Evolutionary conservation across 2,888 invertebrate species (phyloP), one percentile per base, ranked within the genome.

Genomic region (Volucella zonaria): DNA sequence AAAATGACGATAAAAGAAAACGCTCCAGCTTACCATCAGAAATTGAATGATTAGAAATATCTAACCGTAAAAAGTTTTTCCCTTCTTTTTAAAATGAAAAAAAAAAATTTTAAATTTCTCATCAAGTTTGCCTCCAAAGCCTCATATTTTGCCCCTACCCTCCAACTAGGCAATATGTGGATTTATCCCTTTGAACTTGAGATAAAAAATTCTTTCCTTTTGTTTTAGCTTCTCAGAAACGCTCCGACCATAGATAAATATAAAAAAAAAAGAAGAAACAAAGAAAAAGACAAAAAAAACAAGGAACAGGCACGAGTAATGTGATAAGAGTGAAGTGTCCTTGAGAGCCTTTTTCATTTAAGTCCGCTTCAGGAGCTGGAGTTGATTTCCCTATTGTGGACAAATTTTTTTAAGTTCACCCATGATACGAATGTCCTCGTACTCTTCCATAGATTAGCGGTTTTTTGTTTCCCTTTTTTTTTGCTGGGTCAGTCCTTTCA

Each of bases 131-230:
- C 31, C 31, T 73, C 59, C 12, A 10, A 15, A 59, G 8, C 54
- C 10, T 45, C 58, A 66, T 38, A 45, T 31, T 23, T 31, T 4
- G 6, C 6, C 47, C 59, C 42, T 47, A 54, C 23, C 67, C 12
- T 47, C 45, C 73, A 71, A 67, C 66, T 14, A 51, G 67, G 54
- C 54, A 67, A 67, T 73, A 67, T 79, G 73, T 66, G 52, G 61
- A 79, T 52, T 52, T 61, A 67, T 79, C 52, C 42, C 10, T 43
- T 67, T 45, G 3, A 73, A 43, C 23, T 38, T 49, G 4, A 43
- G 40, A 9, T 2, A 10, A 14, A 1, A 66, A 59, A 38, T 51
- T 61, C 6, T 61, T 61, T 14, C 8, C 51, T 11, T 49, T 66
- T 49, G 14, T 31, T 4, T 31, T 6, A 42, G 12, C 14, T 56